Evolutionary conservation across 2,113 vertebrate species (phyloP).

Genomic region (Hypocryptadius cinnamomeus): DNA sequence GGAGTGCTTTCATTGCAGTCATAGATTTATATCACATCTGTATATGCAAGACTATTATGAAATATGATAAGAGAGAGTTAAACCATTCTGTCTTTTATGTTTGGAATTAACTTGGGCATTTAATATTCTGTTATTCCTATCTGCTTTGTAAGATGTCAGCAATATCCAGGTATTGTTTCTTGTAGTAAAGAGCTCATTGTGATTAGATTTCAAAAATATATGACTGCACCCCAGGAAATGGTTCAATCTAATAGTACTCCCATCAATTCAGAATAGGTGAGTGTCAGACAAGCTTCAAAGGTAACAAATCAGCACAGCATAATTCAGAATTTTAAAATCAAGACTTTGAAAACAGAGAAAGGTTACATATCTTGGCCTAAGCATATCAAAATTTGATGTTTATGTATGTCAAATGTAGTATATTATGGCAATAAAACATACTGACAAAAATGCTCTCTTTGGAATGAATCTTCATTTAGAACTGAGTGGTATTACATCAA

Average conservation of each 20-base stretch:
- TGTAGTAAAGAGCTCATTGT: conserved; percentile 8
- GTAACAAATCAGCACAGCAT: conserved; percentile 34
- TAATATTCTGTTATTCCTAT: not conserved
- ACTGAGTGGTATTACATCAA: not conserved
- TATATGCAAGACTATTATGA: not conserved
- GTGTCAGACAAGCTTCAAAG: conserved; percentile 36
- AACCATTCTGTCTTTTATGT: not conserved
- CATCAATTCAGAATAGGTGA: conserved; percentile 59
- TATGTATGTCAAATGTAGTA: not conserved
- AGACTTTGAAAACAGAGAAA: conserved; percentile 27
- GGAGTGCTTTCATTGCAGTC: not conserved
- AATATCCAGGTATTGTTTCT: conserved; percentile 38
- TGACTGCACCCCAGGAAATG: conserved; percentile 39
- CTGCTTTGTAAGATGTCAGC: conserved; percentile 21
- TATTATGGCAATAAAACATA: conserved; percentile 2
- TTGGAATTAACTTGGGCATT: not conserved
- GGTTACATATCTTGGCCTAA: not conserved
- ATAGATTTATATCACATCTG: not conserved
- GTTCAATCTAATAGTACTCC: conserved; percentile 2
- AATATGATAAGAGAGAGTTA: conserved; percentile 17
- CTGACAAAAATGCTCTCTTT: not conserved
- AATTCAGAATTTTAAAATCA: conserved; percentile 50
- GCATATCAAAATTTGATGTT: conserved; percentile 23
- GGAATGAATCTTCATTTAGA: not conserved
- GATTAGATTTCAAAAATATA: conserved; percentile 54